Base-by-base conservation (phyloP, 2,113 vertebrate genomes). In the Pteropus alecto region DNA sequence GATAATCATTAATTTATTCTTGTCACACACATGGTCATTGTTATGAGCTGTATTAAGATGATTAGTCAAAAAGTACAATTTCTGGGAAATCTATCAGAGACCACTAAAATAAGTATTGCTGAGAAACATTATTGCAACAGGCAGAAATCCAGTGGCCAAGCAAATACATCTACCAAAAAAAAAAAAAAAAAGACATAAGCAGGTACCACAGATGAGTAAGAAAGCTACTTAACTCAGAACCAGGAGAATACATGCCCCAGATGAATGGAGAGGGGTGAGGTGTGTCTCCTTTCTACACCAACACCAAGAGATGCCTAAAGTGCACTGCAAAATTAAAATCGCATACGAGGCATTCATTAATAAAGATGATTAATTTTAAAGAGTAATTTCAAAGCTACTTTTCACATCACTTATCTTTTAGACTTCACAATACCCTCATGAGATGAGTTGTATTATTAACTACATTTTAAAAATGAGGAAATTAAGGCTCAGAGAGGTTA, bases 391-490 rank as follows among this genome's bases (percentile, higher is more conserved):
- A 63, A 46, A 56, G 28, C 35, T 43, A 65, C 33, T 90, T 92
- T 83, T 60, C 70, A n/a, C 15, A 87, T 68, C 18, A 51, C 0
- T 82, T 87, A 26, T 38, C 60, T 54, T 87, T 90, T 67, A 85
- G 46, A 93, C 48, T 43, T 86, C 73, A 82, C 48, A 28, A 7
- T 70, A 76, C 41, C 54, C 14, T 92, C 18, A 7, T 88, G 33
- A 68, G 10, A 71, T 96, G 79, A 87, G 1, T 81, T 92, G 16
- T 81, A 33, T 94, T 71, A 15, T 51, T 51, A 71, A 41, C 67
- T 86, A 30, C 70, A 58, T 95, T 84, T 94, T 90, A n/a, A 48
- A 68, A n/a, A n/a, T 68, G 35, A 90, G 61, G 77, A 93, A 95
- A 56, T 61, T 73, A 38, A 90, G 84, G 24, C 58, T 85, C 77